A percentile compares a stretch with the other conserved stretches of the same genome.
These are phyloP conservation scores for Piscicola geometra DNA, from an alignment of 2,888 invertebrate species.

Conservation along the genomic window DNA sequence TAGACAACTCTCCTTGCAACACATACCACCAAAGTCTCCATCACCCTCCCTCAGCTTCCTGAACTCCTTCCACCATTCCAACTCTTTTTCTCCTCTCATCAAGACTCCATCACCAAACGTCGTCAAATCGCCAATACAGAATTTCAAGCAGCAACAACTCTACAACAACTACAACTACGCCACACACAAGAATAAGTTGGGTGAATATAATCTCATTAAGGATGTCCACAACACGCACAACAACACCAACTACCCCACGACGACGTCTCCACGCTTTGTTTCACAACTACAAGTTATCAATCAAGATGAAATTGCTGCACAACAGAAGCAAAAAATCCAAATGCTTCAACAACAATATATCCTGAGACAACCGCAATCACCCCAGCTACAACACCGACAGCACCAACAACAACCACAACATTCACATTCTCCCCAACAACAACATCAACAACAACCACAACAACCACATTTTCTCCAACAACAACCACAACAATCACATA, in stretches of 20 bases:
- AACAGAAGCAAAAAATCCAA: conserved; percentile 9
- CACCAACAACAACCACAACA: neutral
- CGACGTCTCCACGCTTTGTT: neutral
- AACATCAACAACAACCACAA: neutral
- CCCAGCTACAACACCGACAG: neutral
- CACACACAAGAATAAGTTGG: neutral
- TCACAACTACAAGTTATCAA: neutral
- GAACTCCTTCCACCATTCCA: neutral
- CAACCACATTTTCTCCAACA: neutral
- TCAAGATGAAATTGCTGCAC: neutral
- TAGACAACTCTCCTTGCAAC: conserved; percentile 5
- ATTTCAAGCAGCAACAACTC: neutral
- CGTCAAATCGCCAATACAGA: neutral
- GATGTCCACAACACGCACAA: neutral
- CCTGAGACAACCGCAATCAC: neutral
- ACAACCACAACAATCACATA: neutral
- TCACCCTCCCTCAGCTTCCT: neutral
- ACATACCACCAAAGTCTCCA: neutral
- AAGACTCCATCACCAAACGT: neutral
- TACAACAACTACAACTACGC: neutral
- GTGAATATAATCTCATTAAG: neutral
- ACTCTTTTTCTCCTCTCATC: neutral
- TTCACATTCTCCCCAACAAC: no score
- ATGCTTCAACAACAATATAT: no score
- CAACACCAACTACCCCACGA: neutral